Conservation (phyloP, 2,888 invertebrate species). For the Pomacea canaliculata region DNA sequence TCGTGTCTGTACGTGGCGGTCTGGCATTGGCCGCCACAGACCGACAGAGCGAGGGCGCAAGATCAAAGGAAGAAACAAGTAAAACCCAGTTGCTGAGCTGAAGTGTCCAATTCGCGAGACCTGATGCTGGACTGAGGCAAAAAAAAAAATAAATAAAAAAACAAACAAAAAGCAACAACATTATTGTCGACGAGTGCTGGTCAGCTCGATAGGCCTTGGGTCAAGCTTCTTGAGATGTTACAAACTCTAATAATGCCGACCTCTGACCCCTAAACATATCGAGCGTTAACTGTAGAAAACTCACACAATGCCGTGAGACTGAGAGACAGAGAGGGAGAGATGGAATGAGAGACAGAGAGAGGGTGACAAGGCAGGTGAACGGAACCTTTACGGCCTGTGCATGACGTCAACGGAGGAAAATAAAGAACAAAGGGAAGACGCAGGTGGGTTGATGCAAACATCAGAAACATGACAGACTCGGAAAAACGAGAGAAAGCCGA, state of each 20-base stretch:
- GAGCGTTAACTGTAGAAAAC: background rate
- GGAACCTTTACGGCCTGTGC: background rate
- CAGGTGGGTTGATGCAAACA: too few species aligned
- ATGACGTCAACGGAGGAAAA: background rate
- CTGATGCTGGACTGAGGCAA: background rate
- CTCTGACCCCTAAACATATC: too few species aligned
- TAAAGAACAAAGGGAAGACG: background rate
- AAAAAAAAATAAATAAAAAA: background rate
- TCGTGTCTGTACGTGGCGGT: too few species aligned
- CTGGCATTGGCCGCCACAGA: too few species aligned
- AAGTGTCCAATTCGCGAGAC: background rate
- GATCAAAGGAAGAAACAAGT: too few species aligned
- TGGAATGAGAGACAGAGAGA: background rate
- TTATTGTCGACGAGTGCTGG: background rate
- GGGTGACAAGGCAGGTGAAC: background rate
- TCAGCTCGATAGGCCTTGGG: background rate
- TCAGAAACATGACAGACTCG: too few species aligned
- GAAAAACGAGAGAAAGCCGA: too few species aligned
- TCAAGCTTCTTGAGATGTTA: background rate
- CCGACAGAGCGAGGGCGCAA: too few species aligned
- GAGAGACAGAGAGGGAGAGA: background rate
- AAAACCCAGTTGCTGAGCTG: too few species aligned
- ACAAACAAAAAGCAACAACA: background rate
- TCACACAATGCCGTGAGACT: too few species aligned
- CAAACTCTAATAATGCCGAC: too few species aligned